Conservation (phyloP, 2,888 invertebrate genomes). For the Masnerella sp. region DNA sequence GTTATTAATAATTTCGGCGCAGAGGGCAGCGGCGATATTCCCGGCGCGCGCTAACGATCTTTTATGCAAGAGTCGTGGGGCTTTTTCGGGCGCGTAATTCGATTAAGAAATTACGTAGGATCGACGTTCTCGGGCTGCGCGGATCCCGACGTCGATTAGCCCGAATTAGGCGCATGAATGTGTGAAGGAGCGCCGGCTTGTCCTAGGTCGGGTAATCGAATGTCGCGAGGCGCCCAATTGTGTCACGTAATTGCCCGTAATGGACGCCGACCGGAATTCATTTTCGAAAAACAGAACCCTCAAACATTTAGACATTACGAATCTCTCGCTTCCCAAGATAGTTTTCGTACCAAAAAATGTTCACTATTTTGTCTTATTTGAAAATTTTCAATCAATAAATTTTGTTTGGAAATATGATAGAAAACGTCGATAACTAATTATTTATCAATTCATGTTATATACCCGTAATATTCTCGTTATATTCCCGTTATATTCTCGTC, state of each 20-base stretch:
- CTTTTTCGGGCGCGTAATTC: constrained; percentile 32
- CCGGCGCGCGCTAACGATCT: constrained; percentile 6
- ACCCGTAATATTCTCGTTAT: too few species aligned
- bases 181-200: constrained; percentile 55
- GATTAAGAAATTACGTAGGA: constrained; percentile 52
- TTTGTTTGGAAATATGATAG: too few species aligned
- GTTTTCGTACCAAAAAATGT: too few species aligned
- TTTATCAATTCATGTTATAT: too few species aligned
- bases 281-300: constrained; percentile 32
- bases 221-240: constrained; percentile 48
- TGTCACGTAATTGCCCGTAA: constrained; percentile 53
- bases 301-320: constrained; percentile 39
- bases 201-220: constrained; percentile 60
- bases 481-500: too few species aligned
- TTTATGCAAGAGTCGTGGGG: constrained; percentile 42
- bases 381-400: too few species aligned
- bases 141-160: constrained; percentile 65
- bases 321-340: too few species aligned
- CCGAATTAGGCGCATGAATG: constrained; percentile 65
- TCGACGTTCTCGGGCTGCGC: constrained; percentile 50
- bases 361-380: too few species aligned
- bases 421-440: too few species aligned
- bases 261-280: constrained; percentile 38
- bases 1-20: too few species aligned
- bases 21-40: constrained; percentile 1